Percentiles rank a stretch among this genome's conserved stretches.
phyloP scores from a whole-genome alignment of 2,797 vertebrate genomes.

The Corythornis leucogaster region DNA sequence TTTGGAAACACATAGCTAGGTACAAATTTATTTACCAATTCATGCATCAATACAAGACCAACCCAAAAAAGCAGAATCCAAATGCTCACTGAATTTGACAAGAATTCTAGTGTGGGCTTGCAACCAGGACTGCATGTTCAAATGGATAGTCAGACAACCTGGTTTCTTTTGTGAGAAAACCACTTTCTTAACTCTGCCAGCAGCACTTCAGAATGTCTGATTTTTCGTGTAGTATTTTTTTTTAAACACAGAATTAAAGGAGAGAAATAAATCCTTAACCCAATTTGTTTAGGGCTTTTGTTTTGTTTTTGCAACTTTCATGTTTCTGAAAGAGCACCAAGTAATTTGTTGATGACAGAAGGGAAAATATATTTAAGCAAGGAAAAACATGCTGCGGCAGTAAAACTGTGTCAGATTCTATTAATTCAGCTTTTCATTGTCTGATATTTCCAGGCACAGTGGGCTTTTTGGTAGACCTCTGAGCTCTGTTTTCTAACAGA shows the following conservation, averaged over 20 bases:
- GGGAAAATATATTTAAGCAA: conserved; percentile 66
- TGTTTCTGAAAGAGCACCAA: conserved; percentile 51
- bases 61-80: conserved; percentile 15
- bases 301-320: conserved; percentile 71
- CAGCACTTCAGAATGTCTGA: conserved; percentile 68
- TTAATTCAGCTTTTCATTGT: conserved; percentile 75
- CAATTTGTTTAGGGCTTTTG: conserved; percentile 65
- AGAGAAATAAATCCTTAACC: conserved; percentile 45
- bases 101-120: conserved; percentile 38
- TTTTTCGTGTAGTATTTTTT: background rate
- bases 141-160: conserved; percentile 52
- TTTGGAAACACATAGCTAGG: background rate
- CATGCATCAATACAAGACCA: background rate
- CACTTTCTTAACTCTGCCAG: conserved; percentile 70
- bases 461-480: conserved; percentile 78
- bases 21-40: conserved; percentile 13
- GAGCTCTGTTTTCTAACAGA: conserved; percentile 76
- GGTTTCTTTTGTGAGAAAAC: conserved; percentile 67
- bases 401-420: conserved; percentile 75
- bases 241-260: conserved; percentile 54
- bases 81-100: conserved; percentile 29
- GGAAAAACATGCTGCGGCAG: conserved; percentile 67
- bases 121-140: conserved; percentile 36
- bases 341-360: conserved; percentile 67
- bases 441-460: conserved; percentile 74